Conservation (phyloP, 2,797 vertebrate genomes). For the Danionella dracula region DNA sequence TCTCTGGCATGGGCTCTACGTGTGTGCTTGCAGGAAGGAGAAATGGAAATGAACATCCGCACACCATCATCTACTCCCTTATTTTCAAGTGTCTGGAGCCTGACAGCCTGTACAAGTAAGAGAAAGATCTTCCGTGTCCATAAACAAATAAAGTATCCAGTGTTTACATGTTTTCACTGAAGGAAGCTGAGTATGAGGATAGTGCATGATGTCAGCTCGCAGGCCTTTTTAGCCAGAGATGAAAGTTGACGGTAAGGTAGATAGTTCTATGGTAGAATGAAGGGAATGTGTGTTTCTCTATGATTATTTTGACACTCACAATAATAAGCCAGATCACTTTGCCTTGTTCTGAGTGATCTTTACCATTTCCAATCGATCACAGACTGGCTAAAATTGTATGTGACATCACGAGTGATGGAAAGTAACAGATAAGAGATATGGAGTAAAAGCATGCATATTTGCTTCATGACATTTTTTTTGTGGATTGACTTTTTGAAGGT, state of each 20-base stretch:
- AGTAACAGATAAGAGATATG: background rate
- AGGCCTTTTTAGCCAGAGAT: too few species aligned
- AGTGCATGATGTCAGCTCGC: too few species aligned
- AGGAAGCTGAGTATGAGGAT: too few species aligned
- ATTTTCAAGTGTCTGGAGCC: slow-evolving; percentile 99
- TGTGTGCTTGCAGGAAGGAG: slow-evolving; percentile 89
- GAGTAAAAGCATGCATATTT: too few species aligned
- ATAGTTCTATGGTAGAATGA: too few species aligned
- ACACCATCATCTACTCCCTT: slow-evolving; percentile 85
- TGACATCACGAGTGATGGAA: slow-evolving; percentile 24
- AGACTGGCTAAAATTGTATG: slow-evolving; percentile 9
- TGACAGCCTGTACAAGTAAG: slow-evolving; percentile 98
- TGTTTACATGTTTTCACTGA: slow-evolving; percentile 6
- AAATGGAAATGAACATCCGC: slow-evolving; percentile 74
- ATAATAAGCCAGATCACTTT: slow-evolving; percentile 15
- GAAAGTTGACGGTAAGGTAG: too few species aligned
- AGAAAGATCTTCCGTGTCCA: background rate
- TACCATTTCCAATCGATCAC: slow-evolving; percentile 35
- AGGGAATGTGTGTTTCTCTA: slow-evolving; percentile 15
- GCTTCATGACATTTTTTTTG: too few species aligned
- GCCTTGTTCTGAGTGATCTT: slow-evolving; percentile 28
- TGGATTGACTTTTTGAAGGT: too few species aligned
- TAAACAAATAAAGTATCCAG: too few species aligned
- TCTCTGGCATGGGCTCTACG: slow-evolving; percentile 89
- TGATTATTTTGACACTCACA: slow-evolving; percentile 41